phyloP scores from a whole-genome alignment of 2,113 vertebrate genomes.

The Rhinoderma darwinii region DNA sequence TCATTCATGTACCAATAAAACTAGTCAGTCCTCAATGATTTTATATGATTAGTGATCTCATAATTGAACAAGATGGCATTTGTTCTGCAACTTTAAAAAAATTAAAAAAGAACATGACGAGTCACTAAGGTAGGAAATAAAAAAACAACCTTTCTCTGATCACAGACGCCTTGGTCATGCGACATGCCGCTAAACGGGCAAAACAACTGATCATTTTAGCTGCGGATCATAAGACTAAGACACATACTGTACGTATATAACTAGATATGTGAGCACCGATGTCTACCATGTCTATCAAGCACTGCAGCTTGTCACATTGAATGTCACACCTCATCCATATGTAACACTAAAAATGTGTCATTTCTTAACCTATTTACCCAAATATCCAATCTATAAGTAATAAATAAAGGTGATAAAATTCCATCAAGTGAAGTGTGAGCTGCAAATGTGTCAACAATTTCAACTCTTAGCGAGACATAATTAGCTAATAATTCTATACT shows the following conservation, averaged over 20 bases:
- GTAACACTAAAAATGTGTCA: slow-evolving; percentile 7
- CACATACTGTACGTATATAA: background rate
- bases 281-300: background rate
- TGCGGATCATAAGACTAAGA: background rate
- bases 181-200: background rate
- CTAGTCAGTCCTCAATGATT: too few species aligned
- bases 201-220: background rate
- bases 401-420: slow-evolving; percentile 26
- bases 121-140: background rate
- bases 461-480: slow-evolving; percentile 16
- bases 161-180: background rate
- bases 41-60: background rate
- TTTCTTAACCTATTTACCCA: slow-evolving; percentile 26
- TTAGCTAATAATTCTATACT: slow-evolving; percentile 51
- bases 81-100: too few species aligned
- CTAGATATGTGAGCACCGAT: background rate
- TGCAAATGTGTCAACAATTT: slow-evolving; percentile 29
- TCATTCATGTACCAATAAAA: too few species aligned
- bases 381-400: slow-evolving; percentile 4
- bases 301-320: background rate
- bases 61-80: background rate
- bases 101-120: background rate
- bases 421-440: slow-evolving; percentile 34
- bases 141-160: background rate
- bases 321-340: slow-evolving; percentile 36